Evolutionary conservation across 2,888 invertebrate genomes (phyloP), one percentile per base, ranked within the genome.

Genomic region (Caenorhabditis doughertyi): DNA sequence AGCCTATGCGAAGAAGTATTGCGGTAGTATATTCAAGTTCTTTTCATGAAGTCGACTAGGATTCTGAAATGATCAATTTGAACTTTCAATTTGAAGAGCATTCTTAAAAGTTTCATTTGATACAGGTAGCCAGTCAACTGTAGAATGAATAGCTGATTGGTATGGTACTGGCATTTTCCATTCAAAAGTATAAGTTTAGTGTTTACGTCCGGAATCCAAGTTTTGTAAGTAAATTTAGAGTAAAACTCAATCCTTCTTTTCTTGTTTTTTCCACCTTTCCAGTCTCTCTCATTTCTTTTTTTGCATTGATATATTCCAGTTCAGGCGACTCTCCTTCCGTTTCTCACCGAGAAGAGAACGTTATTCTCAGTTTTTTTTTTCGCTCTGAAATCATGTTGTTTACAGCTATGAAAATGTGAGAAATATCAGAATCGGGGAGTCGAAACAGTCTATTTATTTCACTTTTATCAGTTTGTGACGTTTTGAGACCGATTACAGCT

Each of bases 241-340:
- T 18, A n/a, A 44, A 62, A 62, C 27, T 62, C 62, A 62, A 62
- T 62, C 62, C 29, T 42, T 32, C 11, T 35, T 21, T 39, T 23
- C 42, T 62, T 44, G 25, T 44, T 44, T 62, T 62, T 42, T 18
- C 35, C 47, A 60, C 60, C 60, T 42, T 60, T 60, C 25, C 42
- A 42, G 11, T 18, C 35, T 2, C 39, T 11, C 39, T 39, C 11
- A 8, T 56, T 18, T n/a, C n/a, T 35, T 42, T 62, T 47, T 47
- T 29, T 62, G 44, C 23, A 42, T 60, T 13, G 25, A 60, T 23
- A 51, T 51, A 51, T 60, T 42, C 60, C 25, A 60, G 64, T 64
- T 64, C 49, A 49, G 64, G n/a, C n/a, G n/a, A 47, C 9, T 27
- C 47, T 44, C 62, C 18, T 55, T 55, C 55, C 55, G 27, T 32